phyloP scores from a whole-genome alignment of 1,140 invertebrate genomes.

The Euura saliciscinereae region DNA sequence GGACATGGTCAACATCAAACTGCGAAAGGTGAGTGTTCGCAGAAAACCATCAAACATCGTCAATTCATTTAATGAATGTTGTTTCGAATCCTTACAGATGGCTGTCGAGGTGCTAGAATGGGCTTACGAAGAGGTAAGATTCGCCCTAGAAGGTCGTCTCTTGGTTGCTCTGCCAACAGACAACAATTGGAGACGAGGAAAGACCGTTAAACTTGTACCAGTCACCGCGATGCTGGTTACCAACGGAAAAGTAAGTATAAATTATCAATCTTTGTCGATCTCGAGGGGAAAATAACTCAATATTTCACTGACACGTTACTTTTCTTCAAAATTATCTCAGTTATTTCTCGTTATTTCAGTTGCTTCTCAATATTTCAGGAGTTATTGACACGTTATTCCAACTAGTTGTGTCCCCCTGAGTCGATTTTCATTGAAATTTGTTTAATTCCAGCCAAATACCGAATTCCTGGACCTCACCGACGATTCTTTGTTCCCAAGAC shows the following conservation, averaged over 20 bases:
- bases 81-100: conserved; percentile 63
- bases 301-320: not conserved
- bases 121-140: conserved; percentile 89
- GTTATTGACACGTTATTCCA: not conserved
- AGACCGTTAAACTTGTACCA: conserved; percentile 85
- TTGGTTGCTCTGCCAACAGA: conserved; percentile 86
- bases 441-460: conserved; percentile 58
- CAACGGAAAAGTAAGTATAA: conserved; percentile 74
- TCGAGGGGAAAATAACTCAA: not conserved
- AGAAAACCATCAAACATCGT: not conserved
- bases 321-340: too few species aligned
- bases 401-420: conserved; percentile 5
- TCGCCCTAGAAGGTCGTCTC: conserved; percentile 85
- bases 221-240: conserved; percentile 88
- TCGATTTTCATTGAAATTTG: conserved; percentile 18
- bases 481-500: conserved; percentile 64
- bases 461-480: conserved; percentile 52
- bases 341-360: too few species aligned
- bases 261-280: not conserved
- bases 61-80: not conserved
- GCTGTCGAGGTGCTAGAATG: conserved; percentile 91
- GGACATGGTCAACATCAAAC: conserved; percentile 85
- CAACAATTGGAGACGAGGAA: conserved; percentile 86
- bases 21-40: conserved; percentile 70
- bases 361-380: too few species aligned